A percentile compares a stretch with the other conserved stretches of the same genome.
phyloP scores from a whole-genome alignment of 1,140 invertebrate species.

The Drosophila lini region DNA sequence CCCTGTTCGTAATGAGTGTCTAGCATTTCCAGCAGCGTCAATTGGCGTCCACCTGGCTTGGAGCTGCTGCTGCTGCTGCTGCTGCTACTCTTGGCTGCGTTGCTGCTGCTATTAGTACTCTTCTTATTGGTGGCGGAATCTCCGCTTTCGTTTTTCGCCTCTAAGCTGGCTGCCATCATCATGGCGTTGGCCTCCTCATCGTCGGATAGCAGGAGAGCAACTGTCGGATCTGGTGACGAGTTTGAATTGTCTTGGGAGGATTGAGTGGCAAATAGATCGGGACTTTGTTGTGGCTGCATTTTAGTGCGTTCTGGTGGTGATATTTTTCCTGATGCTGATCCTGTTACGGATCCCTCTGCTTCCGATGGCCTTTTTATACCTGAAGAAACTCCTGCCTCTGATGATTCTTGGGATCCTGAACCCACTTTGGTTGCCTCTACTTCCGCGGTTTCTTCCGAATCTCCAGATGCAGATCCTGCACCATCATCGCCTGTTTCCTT shows the following conservation, averaged over 20 bases:
- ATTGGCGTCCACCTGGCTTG: slow-evolving; percentile 29
- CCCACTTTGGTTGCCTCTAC: not conserved
- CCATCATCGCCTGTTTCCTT: not conserved
- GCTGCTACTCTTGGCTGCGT: not conserved
- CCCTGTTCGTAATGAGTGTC: slow-evolving; percentile 66
- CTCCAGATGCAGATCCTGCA: not conserved
- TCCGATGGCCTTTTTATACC: not conserved
- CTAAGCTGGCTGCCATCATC: slow-evolving; percentile 52
- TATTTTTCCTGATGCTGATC: not conserved
- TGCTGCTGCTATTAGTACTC: not conserved
- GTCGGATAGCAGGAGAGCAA: slow-evolving; percentile 25
- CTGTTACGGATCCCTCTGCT: not conserved
- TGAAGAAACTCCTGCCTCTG: not conserved
- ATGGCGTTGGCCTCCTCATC: slow-evolving; percentile 55
- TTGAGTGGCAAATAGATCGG: slow-evolving; percentile 22
- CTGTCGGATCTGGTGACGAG: slow-evolving; percentile 15
- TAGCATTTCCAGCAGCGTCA: slow-evolving; percentile 63
- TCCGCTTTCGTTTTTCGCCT: slow-evolving; percentile 12
- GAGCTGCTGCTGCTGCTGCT: slow-evolving; percentile 3
- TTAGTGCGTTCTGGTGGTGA: slow-evolving; percentile 8
- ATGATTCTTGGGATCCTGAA: not conserved
- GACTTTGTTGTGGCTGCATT: not conserved
- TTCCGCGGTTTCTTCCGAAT: not conserved
- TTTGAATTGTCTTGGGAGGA: slow-evolving; percentile 19
- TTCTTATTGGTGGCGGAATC: not conserved